Conservation (phyloP, 1,140 invertebrate genomes). For the Camponotus floridanus region DNA sequence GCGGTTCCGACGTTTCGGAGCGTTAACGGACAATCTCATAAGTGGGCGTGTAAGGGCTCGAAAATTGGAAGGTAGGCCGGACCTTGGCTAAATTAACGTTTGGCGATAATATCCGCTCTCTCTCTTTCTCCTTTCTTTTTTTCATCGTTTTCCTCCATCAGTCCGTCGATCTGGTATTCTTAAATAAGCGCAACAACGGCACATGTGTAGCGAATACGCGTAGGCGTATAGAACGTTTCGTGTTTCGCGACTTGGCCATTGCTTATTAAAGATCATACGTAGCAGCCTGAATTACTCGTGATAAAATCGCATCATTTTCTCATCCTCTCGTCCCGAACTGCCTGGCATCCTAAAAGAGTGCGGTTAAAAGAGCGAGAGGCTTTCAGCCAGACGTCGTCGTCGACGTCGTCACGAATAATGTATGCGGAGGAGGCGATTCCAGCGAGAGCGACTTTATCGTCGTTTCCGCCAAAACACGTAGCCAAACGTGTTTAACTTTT, state of each 20-base stretch:
- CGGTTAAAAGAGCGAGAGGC: not conserved
- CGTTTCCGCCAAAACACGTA: slow-evolving; percentile 50
- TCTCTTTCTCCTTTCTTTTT: slow-evolving; percentile 60
- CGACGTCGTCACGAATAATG: slow-evolving; percentile 32
- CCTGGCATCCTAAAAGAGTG: not conserved
- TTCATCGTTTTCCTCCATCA: slow-evolving; percentile 40
- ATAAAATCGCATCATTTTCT: slow-evolving; percentile 65
- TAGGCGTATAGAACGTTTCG: slow-evolving; percentile 70
- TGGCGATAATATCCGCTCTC: slow-evolving; percentile 86
- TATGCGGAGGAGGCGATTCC: slow-evolving; percentile 44
- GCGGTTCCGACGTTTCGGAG: slow-evolving; percentile 82
- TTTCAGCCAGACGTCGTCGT: slow-evolving; percentile 2
- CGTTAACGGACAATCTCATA: slow-evolving; percentile 85
- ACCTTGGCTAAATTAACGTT: slow-evolving; percentile 86
- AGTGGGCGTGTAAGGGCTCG: slow-evolving; percentile 86
- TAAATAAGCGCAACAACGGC: slow-evolving; percentile 65
- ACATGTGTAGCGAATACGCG: slow-evolving; percentile 30
- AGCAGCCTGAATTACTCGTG: slow-evolving; percentile 75
- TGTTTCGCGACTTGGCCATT: slow-evolving; percentile 66
- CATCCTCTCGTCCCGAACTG: slow-evolving; percentile 48
- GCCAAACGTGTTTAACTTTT: slow-evolving; percentile 34
- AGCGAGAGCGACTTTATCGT: slow-evolving; percentile 49
- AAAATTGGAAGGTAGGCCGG: slow-evolving; percentile 86
- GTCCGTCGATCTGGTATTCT: slow-evolving; percentile 51
- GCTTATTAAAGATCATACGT: slow-evolving; percentile 72